A percentile compares a stretch with the other conserved stretches of the same genome.
Evolutionary conservation across 2,797 vertebrate species (phyloP).

Genomic region (Eospalax fontanierii): DNA sequence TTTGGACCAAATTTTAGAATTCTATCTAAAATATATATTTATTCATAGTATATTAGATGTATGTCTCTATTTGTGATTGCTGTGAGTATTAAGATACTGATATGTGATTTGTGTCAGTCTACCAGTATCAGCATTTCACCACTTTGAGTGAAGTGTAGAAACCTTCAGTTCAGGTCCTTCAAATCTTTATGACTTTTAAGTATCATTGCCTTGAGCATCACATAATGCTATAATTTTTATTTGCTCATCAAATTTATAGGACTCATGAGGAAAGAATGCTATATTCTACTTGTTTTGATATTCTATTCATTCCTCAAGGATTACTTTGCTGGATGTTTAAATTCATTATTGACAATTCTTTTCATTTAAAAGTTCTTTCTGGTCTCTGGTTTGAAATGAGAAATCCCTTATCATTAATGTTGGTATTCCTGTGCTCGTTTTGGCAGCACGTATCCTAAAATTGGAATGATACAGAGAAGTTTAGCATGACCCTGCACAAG

Average conservation of each 20-base stretch:
- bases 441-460: too few relatives aligned
- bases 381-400: constrained; percentile 15
- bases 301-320: constrained; percentile 31
- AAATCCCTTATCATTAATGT: constrained; percentile 13
- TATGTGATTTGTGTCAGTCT: not conserved
- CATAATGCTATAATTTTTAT: constrained; percentile 50
- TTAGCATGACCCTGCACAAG: too few relatives aligned
- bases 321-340: constrained; percentile 23
- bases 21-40: constrained; percentile 39
- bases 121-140: constrained; percentile 57
- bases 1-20: constrained; percentile 15
- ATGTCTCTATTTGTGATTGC: not conserved
- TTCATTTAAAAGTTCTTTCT: constrained; percentile 53
- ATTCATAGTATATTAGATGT: not conserved
- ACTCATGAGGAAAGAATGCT: constrained; percentile 16
- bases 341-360: constrained; percentile 48
- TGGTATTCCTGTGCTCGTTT: not conserved
- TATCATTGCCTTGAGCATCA: constrained; percentile 49
- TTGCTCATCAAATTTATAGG: constrained; percentile 57
- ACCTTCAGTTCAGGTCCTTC: constrained; percentile 14
- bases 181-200: constrained; percentile 60
- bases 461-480: too few relatives aligned
- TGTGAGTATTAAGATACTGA: not conserved
- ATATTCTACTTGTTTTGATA: constrained; percentile 24
- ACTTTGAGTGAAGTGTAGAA: constrained; percentile 40